Conservation (phyloP, 1,140 invertebrate genomes). For the Dolichoris vasculosae region DNA sequence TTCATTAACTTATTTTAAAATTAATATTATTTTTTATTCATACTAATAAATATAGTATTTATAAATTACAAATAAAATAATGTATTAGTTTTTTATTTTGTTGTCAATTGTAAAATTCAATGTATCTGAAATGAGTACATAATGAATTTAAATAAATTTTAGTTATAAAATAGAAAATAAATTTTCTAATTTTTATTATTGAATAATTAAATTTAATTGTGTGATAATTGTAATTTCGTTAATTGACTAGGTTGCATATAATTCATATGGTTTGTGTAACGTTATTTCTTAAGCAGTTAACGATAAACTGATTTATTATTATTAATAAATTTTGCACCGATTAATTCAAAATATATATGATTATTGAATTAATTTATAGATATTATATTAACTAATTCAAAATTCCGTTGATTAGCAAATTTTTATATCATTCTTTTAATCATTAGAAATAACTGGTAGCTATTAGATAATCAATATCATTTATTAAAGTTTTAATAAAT, state of each 20-base stretch:
- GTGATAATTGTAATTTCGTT: neutral
- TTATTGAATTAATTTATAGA: no score
- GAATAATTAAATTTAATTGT: neutral
- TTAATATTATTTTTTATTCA: neutral
- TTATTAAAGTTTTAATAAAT: neutral
- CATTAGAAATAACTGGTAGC: neutral
- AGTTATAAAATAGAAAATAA: neutral
- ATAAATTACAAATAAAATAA: neutral
- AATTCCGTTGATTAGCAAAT: neutral
- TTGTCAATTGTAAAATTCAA: neutral
- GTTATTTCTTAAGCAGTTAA: no score
- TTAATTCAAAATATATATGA: no score
- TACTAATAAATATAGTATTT: neutral
- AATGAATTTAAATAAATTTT: neutral
- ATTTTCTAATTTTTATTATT: neutral
- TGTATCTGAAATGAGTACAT: neutral
- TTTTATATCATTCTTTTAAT: neutral
- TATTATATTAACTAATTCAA: neutral
- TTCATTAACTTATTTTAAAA: neutral
- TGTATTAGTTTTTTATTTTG: neutral
- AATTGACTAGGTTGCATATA: neutral
- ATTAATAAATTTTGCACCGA: no score
- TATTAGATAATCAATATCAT: neutral
- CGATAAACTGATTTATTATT: no score
- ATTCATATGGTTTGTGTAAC: neutral